Evolutionary conservation across 2,888 invertebrate species (phyloP).

Genomic region (Macrophya alboannulata): DNA sequence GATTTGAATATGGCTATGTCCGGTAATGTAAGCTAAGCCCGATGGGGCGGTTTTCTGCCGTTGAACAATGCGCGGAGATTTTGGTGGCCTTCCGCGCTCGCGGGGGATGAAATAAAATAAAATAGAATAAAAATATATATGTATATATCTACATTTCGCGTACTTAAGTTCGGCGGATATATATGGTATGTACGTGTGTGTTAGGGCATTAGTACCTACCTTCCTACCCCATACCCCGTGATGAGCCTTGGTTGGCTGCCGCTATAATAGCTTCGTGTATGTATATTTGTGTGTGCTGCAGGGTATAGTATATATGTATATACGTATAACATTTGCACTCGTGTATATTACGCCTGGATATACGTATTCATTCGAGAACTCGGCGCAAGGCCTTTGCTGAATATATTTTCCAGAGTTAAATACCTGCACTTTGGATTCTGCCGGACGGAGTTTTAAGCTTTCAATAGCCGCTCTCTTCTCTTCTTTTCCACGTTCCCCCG

Average conservation of each 20-base stretch:
- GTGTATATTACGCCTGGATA: slow-evolving; percentile 43
- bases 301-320: background rate
- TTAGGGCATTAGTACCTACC: background rate
- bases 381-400: slow-evolving; percentile 44
- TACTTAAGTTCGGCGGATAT: slow-evolving; percentile 27
- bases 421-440: slow-evolving; percentile 53
- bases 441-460: slow-evolving; percentile 52
- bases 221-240: background rate
- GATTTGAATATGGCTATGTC: background rate
- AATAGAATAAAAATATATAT: slow-evolving; percentile 24
- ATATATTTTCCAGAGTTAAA: slow-evolving; percentile 52
- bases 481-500: background rate
- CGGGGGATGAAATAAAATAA: slow-evolving; percentile 56
- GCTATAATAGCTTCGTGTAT: slow-evolving; percentile 1
- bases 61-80: slow-evolving; percentile 67
- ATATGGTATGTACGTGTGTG: background rate
- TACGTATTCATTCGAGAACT: slow-evolving; percentile 43
- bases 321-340: slow-evolving; percentile 23
- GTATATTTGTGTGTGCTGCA: background rate
- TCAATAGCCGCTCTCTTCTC: slow-evolving; percentile 39
- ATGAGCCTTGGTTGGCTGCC: slow-evolving; percentile 13
- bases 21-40: slow-evolving; percentile 50
- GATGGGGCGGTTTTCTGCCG: slow-evolving; percentile 61
- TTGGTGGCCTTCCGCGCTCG: slow-evolving; percentile 55
- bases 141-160: slow-evolving; percentile 65